Percentiles rank a stretch among this genome's conserved stretches.
Conservation (phyloP, 2,113 vertebrate genomes). For the Mola mola region DNA sequence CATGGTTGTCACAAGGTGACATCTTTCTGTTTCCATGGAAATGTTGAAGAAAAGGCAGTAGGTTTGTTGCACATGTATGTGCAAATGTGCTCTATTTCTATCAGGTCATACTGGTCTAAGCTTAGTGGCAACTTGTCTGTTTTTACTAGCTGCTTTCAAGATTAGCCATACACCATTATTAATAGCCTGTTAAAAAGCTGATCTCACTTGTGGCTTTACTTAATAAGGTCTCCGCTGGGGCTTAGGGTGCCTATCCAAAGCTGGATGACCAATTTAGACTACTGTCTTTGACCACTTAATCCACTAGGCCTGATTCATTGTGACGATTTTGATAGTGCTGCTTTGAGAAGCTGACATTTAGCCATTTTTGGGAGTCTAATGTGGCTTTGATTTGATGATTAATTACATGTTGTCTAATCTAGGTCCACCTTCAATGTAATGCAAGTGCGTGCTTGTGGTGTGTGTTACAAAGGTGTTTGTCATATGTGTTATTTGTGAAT, state of each 20-base stretch:
- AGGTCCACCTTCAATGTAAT: slow-evolving; percentile 17
- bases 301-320: no score
- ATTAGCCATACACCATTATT: slow-evolving; percentile 55
- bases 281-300: slow-evolving; percentile 33
- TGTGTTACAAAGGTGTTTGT: slow-evolving; percentile 64
- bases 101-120: slow-evolving; percentile 44
- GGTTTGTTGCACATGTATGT: slow-evolving; percentile 5
- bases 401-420: no score
- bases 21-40: slow-evolving; percentile 31
- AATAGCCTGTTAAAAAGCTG: slow-evolving; percentile 69
- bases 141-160: slow-evolving; percentile 49
- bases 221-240: slow-evolving; percentile 29
- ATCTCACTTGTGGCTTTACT: slow-evolving; percentile 56
- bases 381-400: no score
- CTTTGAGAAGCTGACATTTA: no score
- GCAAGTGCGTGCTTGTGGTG: slow-evolving; percentile 25
- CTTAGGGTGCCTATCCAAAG: slow-evolving; percentile 33
- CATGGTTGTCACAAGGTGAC: no score
- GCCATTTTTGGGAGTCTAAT: no score
- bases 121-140: slow-evolving; percentile 46
- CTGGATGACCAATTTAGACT: slow-evolving; percentile 44
- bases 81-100: slow-evolving; percentile 17
- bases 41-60: slow-evolving; percentile 1
- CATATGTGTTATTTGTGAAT: slow-evolving; percentile 84
- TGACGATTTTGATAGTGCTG: no score